Evolutionary conservation across 2,888 invertebrate genomes (phyloP), one percentile per base, ranked within the genome.

Genomic region (Halocaridina rubra): DNA sequence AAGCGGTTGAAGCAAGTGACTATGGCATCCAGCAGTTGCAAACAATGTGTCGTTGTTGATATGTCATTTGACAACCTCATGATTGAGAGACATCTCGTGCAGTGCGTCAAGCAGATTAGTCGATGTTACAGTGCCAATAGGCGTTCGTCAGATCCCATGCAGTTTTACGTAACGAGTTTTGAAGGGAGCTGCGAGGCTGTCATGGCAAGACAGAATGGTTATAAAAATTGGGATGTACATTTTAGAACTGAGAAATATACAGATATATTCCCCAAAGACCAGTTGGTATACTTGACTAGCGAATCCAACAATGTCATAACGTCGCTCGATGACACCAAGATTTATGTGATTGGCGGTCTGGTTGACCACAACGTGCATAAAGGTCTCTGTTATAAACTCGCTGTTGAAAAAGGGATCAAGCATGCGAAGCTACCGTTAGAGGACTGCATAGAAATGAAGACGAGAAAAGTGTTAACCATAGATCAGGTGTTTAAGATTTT

Each of bases 311-410:
- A 96, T 92, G 91, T 97, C 5, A 93, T 99, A 88, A 89, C 90
- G 2, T 93, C 94, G 81, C 92, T 98, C 89, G 94, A 96, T 89
- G 93, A 95, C 27, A 93, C 94, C 87, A 95, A 95, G 90, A 93
- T 95, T 69, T 99, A 99, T 90, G 94, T 99, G 75, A 98, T 99
- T 90, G 99, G 99, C 59, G 99, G 98, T 30, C 92, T 99, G 67
- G 98, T 99, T 0, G 99, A 99, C 92, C 99, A 99, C 90, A 99
- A 99, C 92, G 93, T 95, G 89, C 95, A 98, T 89, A 99, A 98
- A 95, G 98, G 98, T 1, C 91, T 96, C 19, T 98, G 98, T 90
- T 94, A 95, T 90, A 93, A 94, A 89, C 93, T 96, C 89, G 99
- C 99, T 2, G 90, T 93, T 57, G 94, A 95, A 89, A 94, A 95